Conservation (phyloP, 2,113 vertebrate genomes). For the Corynorhinus townsendii region DNA sequence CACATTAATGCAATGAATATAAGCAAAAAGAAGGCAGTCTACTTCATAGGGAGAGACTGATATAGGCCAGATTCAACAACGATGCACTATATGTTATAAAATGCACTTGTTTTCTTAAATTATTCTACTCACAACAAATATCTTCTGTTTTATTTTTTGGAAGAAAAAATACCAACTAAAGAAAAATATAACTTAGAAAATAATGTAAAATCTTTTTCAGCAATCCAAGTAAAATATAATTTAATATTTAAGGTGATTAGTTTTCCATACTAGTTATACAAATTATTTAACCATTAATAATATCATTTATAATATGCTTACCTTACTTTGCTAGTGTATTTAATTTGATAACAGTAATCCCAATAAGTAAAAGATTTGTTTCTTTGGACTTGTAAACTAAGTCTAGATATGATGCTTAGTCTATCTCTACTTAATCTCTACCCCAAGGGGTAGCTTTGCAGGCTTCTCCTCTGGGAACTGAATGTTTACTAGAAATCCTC, state of each 20-base stretch:
- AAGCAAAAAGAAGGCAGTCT: not conserved
- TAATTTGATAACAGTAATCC: not conserved
- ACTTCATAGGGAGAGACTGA: not conserved
- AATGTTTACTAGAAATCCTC: not conserved
- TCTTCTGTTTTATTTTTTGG: not conserved
- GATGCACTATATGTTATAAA: not conserved
- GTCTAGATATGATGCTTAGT: not conserved
- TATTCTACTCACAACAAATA: not conserved
- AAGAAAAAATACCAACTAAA: not conserved
- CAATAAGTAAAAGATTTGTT: not conserved
- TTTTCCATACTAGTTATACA: not conserved
- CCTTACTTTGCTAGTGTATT: not conserved
- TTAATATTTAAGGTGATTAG: not conserved
- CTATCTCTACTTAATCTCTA: not conserved
- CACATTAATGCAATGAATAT: not conserved
- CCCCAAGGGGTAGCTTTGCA: fast-evolving
- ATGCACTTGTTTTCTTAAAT: not conserved
- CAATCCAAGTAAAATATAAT: not conserved
- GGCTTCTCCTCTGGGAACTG: fast-evolving
- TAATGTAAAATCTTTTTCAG: not conserved
- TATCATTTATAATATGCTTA: not conserved
- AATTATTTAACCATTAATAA: not conserved
- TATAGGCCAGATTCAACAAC: not conserved
- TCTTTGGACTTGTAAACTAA: not conserved
- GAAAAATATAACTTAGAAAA: not conserved